Percentiles rank a stretch among this genome's conserved stretches.
Conservation (phyloP, 2,113 vertebrate species). For the Turnix velox region DNA sequence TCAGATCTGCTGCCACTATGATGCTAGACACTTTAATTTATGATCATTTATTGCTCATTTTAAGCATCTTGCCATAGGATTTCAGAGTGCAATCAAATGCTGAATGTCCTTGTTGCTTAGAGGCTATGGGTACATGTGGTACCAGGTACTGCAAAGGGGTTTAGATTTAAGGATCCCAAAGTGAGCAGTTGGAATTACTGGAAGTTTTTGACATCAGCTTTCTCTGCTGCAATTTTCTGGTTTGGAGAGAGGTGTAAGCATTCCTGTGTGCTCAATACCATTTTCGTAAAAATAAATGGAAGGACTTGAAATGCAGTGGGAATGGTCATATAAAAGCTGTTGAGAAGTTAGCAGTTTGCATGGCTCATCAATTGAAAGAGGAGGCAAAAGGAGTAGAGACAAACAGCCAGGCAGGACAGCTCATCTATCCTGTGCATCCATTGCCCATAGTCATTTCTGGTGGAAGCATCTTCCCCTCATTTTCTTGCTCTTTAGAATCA, state of each 20-base stretch:
- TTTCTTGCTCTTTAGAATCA: background rate
- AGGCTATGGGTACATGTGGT: background rate
- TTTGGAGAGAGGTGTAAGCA: background rate
- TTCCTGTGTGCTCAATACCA: background rate
- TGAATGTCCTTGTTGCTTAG: background rate
- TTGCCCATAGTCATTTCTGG: background rate
- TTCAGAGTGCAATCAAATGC: background rate
- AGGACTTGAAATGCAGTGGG: background rate
- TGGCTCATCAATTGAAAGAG: background rate
- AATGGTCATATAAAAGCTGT: background rate
- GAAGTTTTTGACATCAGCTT: background rate
- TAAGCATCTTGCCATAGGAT: background rate
- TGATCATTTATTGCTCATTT: background rate
- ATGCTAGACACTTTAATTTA: background rate
- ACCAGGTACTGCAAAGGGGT: background rate
- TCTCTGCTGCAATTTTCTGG: background rate
- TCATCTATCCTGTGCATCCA: background rate
- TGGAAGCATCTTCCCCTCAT: background rate
- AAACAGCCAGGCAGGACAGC: background rate
- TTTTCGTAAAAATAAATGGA: background rate
- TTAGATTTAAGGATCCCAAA: background rate
- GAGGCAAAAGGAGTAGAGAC: background rate
- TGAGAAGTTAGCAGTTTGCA: background rate
- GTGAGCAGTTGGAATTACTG: background rate
- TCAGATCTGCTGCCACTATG: background rate